phyloP scores from a whole-genome alignment of 2,888 invertebrate species.

The Seladonia tumulorum region DNA sequence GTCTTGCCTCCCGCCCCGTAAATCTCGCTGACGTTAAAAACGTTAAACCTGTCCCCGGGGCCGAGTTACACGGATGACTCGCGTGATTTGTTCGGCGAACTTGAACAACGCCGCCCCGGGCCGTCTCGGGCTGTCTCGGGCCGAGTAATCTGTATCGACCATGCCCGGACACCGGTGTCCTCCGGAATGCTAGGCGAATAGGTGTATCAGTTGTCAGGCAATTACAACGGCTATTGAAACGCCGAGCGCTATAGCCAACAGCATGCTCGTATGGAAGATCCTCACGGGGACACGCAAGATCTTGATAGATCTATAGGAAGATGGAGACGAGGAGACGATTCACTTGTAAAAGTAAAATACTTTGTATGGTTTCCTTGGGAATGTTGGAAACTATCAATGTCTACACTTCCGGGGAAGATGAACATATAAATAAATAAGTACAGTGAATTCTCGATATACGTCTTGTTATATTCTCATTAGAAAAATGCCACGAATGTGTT shows the following conservation, averaged over 20 bases:
- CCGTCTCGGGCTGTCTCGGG: background rate
- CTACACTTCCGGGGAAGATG: no score
- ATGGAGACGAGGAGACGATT: no score
- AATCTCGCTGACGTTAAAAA: slow-evolving; percentile 2
- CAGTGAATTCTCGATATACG: no score
- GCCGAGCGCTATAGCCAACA: background rate
- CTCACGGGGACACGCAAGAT: no score
- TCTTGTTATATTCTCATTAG: no score
- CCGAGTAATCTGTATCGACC: background rate
- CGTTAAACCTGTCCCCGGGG: slow-evolving; percentile 15
- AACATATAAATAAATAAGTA: no score
- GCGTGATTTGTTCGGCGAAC: background rate
- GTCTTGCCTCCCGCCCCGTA: background rate
- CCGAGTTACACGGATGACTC: slow-evolving; percentile 14
- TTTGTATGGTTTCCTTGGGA: no score
- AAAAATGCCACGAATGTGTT: no score
- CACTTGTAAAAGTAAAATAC: no score
- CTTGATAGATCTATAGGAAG: no score
- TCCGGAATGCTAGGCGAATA: background rate
- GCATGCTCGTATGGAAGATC: background rate
- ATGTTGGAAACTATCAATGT: no score
- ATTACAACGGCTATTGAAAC: background rate
- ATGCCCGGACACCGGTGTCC: background rate
- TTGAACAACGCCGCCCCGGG: background rate
- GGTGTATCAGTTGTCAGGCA: background rate